A percentile compares a stretch with the other conserved stretches of the same genome.
These are phyloP conservation scores for Aphelenchoides fujianensis DNA, from an alignment of 1,140 invertebrate species.

Conservation along the genomic window DNA sequence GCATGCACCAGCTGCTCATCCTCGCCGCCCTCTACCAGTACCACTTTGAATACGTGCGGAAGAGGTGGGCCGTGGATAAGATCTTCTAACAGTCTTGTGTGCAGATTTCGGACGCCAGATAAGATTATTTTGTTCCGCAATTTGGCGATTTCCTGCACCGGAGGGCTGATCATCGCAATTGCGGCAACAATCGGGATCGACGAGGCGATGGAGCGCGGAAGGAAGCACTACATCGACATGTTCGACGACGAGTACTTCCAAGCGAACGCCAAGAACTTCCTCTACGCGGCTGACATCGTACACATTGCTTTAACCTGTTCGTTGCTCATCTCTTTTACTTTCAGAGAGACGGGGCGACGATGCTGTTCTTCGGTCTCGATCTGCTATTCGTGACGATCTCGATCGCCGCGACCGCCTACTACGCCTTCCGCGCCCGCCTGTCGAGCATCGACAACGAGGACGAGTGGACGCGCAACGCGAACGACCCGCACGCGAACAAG, in stretches of 20 bases:
- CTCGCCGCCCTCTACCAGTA: not conserved
- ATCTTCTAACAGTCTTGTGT: too few species aligned
- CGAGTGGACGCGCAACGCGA: not conserved
- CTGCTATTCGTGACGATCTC: not conserved
- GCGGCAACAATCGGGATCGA: not conserved
- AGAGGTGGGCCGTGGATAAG: too few species aligned
- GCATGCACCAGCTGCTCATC: conserved; percentile 2
- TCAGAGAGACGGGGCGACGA: conserved; percentile 3
- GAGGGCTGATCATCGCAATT: not conserved
- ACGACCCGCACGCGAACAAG: not conserved
- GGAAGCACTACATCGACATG: not conserved
- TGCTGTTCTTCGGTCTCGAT: not conserved
- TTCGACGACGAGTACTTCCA: conserved; percentile 9
- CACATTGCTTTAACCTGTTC: not conserved
- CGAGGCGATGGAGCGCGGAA: not conserved
- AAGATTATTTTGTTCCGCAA: not conserved
- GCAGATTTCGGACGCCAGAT: not conserved
- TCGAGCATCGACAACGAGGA: not conserved
- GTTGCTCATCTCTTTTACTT: not conserved
- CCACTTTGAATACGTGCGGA: not conserved
- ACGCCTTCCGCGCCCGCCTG: not conserved
- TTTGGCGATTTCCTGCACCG: not conserved
- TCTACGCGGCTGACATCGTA: conserved; percentile 11
- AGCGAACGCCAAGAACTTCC: not conserved
- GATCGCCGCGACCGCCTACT: not conserved